These are phyloP conservation scores for Salminus brasiliensis DNA, from an alignment of 2,113 vertebrate species.

Conservation along the genomic window DNA sequence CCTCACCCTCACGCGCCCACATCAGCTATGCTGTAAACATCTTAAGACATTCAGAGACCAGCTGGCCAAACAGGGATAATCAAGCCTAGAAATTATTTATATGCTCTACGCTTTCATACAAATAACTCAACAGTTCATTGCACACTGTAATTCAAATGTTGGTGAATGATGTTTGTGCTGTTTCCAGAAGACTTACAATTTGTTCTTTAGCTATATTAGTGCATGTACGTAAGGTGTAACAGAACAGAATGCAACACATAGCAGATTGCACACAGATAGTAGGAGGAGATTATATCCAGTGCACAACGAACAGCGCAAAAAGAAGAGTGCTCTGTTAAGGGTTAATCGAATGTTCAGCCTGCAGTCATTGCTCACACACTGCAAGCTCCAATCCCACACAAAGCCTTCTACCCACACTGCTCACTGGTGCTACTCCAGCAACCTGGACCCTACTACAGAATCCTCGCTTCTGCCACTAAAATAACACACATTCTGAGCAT, in stretches of 20 bases:
- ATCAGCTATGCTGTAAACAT: too few relatives aligned
- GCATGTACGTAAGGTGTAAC: too few relatives aligned
- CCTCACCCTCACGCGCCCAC: too few relatives aligned
- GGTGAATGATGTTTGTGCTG: too few relatives aligned
- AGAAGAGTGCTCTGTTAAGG: background rate
- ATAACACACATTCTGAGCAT: constrained; percentile 2
- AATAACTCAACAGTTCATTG: background rate
- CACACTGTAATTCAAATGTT: too few relatives aligned
- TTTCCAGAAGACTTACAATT: too few relatives aligned
- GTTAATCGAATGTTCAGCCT: constrained; percentile 30
- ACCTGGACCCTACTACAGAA: background rate
- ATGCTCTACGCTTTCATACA: background rate
- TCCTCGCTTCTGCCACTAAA: background rate
- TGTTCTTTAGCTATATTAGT: too few relatives aligned
- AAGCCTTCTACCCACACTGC: constrained; percentile 42
- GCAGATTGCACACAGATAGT: background rate
- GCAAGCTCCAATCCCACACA: constrained; percentile 19
- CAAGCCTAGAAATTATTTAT: background rate
- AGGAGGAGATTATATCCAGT: background rate
- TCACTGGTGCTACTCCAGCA: constrained; percentile 17
- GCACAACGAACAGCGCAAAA: background rate
- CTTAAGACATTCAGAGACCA: too few relatives aligned
- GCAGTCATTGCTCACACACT: constrained; percentile 35
- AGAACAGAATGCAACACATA: too few relatives aligned
- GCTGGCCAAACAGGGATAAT: too few relatives aligned